Evolutionary conservation across 35 echinoderm and acorn worm genomes (phyloP).

Genomic region (Acanthaster planci): DNA sequence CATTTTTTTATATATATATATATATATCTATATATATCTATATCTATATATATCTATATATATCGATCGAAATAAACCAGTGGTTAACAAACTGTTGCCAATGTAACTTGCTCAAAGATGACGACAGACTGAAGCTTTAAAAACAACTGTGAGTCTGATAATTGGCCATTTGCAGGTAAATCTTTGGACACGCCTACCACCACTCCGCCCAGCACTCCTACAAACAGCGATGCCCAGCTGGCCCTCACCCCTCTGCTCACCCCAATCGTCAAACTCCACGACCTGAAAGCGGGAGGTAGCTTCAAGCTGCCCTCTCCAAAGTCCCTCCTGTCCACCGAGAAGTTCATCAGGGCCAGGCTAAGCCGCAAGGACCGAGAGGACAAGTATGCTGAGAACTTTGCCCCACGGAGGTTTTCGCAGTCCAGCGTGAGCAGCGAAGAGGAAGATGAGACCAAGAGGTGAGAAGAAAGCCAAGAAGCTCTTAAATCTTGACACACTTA

Average conservation of each 20-base stretch:
- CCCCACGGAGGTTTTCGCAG: slow-evolving; percentile 70
- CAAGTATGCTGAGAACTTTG: slow-evolving; percentile 52
- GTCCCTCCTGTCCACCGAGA: not conserved
- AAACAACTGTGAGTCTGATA: too few relatives aligned
- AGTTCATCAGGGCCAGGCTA: slow-evolving; percentile 17
- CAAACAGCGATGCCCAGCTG: not conserved
- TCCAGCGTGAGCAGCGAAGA: slow-evolving; percentile 45
- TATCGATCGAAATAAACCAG: too few relatives aligned
- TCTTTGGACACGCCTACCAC: not conserved
- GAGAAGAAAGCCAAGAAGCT: too few relatives aligned
- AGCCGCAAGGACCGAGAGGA: slow-evolving; percentile 13
- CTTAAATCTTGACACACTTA: too few relatives aligned
- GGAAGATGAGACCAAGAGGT: slow-evolving; percentile 52
- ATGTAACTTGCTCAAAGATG: too few relatives aligned
- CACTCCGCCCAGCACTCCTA: slow-evolving; percentile 39
- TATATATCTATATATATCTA: too few relatives aligned
- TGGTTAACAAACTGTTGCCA: too few relatives aligned
- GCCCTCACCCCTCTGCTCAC: not conserved
- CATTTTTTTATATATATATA: too few relatives aligned
- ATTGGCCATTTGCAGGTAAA: not conserved
- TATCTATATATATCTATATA: too few relatives aligned
- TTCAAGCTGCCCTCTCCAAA: slow-evolving; percentile 35
- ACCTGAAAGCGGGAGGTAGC: slow-evolving; percentile 39
- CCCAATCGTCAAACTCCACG: slow-evolving; percentile 24
- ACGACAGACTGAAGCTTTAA: too few relatives aligned